These are phyloP conservation scores for Hylia prasina DNA, from an alignment of 2,113 vertebrate species.

Conservation along the genomic window DNA sequence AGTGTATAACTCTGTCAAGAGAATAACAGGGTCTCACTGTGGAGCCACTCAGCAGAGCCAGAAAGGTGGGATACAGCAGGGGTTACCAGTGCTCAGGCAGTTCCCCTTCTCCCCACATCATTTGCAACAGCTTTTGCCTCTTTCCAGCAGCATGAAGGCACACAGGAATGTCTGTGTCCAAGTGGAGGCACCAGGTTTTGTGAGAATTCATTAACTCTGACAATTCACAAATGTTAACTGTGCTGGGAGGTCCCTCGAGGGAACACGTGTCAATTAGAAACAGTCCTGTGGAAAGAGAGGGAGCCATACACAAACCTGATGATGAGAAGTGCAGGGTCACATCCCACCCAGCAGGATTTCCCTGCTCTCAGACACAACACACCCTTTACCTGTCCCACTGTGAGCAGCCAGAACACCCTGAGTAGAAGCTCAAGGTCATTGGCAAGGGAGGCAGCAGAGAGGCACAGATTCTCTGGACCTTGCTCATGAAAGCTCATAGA, in stretches of 20 bases:
- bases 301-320: not conserved
- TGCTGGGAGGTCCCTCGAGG: accelerated
- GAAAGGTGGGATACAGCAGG: accelerated
- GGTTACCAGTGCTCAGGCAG: accelerated
- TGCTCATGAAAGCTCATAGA: not conserved
- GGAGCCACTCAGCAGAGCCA: not conserved
- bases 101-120: not conserved
- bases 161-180: not conserved
- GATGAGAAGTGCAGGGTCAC: not conserved
- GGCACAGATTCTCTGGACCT: not conserved
- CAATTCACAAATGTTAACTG: not conserved
- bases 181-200: not conserved
- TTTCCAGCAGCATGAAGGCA: not conserved
- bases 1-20: not conserved
- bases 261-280: accelerated
- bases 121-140: not conserved
- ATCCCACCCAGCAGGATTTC: not conserved
- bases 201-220: not conserved
- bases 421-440: not conserved
- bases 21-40: not conserved
- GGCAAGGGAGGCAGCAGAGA: not conserved
- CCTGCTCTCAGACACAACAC: not conserved
- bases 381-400: not conserved
- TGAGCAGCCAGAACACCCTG: not conserved
- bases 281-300: accelerated